Conservation (phyloP, 1,140 invertebrate genomes). For the Drosophila orena region DNA sequence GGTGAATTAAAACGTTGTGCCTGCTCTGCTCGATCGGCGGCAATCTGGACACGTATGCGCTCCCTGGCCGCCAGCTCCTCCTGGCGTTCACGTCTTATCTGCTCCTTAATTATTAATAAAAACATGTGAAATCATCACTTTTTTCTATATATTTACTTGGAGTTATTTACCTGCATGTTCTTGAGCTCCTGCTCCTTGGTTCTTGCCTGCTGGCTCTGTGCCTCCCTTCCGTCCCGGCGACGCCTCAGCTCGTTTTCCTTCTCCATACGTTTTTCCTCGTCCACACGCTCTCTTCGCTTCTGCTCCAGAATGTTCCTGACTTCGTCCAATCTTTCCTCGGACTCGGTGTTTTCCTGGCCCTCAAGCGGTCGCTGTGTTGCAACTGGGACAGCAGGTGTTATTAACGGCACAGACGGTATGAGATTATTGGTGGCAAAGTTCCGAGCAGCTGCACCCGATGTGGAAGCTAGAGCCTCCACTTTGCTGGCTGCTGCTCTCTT, state of each 20-base stretch:
- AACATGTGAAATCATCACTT: too few relatives aligned
- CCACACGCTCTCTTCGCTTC: conserved; percentile 28
- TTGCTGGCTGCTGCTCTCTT: conserved; percentile 11
- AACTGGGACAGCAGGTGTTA: conserved; percentile 3
- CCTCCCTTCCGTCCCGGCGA: conserved; percentile 89
- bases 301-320: conserved; percentile 33
- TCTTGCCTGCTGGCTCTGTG: conserved; percentile 89
- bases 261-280: conserved; percentile 42
- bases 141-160: too few relatives aligned
- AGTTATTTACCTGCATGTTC: conserved; percentile 86
- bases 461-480: neutral
- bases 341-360: neutral
- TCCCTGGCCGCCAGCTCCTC: conserved; percentile 88
- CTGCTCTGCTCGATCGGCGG: conserved; percentile 88
- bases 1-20: conserved; percentile 5
- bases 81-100: conserved; percentile 86
- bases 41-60: conserved; percentile 89
- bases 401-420: conserved; percentile 11
- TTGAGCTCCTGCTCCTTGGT: conserved; percentile 91
- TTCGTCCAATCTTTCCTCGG: conserved; percentile 11
- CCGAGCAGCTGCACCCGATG: neutral
- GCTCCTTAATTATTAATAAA: conserved; percentile 35
- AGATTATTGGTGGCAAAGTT: conserved; percentile 3
- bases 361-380: neutral
- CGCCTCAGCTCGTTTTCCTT: conserved; percentile 88